A percentile compares a stretch with the other conserved stretches of the same genome.
Evolutionary conservation across 2,888 invertebrate genomes (phyloP).

Genomic region (Ophion slaviceki): DNA sequence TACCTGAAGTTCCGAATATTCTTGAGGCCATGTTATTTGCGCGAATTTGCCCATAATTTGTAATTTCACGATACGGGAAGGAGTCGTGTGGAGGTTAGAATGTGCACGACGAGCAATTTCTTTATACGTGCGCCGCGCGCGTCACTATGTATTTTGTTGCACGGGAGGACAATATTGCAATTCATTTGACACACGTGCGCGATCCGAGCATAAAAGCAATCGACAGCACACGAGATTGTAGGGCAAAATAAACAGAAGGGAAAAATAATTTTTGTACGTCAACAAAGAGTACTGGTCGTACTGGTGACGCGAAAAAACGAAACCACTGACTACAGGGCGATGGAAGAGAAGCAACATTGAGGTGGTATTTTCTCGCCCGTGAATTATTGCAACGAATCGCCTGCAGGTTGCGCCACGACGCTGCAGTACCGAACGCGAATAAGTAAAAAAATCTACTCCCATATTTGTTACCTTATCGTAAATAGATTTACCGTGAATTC

Average conservation of each 20-base stretch:
- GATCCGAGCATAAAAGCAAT: background rate
- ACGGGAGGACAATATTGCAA: background rate
- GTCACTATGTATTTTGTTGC: background rate
- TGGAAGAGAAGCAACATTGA: background rate
- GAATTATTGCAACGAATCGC: background rate
- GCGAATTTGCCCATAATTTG: conserved; percentile 66
- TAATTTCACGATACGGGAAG: conserved; percentile 8
- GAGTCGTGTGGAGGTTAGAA: conserved; percentile 45
- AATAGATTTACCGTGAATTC: background rate
- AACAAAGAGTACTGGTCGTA: background rate
- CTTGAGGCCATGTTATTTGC: conserved; percentile 74
- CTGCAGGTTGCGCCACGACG: background rate
- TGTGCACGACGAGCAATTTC: background rate
- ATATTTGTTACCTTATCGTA: background rate
- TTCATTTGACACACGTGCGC: background rate
- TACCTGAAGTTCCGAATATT: conserved; percentile 77
- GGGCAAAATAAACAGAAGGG: background rate
- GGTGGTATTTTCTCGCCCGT: background rate
- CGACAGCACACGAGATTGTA: background rate
- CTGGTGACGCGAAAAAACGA: background rate
- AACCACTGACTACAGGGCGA: background rate
- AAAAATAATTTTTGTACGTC: background rate
- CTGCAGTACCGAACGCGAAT: background rate
- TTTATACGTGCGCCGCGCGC: background rate
- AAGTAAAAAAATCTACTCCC: background rate